phyloP scores from a whole-genome alignment of 2,888 invertebrate species.

The Synanthedon tipuliformis region DNA sequence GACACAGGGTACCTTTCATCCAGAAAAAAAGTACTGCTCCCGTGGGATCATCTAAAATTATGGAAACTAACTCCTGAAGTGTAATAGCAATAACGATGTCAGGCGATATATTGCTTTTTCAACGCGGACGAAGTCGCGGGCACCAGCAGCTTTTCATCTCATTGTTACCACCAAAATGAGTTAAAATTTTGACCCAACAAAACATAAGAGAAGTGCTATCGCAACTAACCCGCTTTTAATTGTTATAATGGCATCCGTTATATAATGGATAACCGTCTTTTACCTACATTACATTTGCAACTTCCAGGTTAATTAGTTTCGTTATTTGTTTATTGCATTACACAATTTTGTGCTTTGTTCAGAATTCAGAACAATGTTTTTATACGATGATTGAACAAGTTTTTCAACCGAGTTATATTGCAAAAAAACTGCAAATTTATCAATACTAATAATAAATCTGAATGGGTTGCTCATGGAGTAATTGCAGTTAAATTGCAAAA shows the following conservation, averaged over 20 bases:
- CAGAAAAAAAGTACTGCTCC: no score
- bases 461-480: no score
- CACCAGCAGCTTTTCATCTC: no score
- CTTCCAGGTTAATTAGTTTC: neutral
- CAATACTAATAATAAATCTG: no score
- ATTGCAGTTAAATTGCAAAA: no score
- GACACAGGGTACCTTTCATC: no score
- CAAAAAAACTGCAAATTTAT: no score
- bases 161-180: neutral
- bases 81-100: no score
- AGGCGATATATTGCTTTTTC: no score
- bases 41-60: no score
- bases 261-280: neutral
- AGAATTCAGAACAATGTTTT: neutral
- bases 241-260: neutral
- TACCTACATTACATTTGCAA: neutral
- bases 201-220: neutral
- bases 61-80: no score
- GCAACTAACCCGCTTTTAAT: neutral
- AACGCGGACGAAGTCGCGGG: no score
- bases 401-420: neutral
- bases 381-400: neutral
- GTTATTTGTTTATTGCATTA: neutral
- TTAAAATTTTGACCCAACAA: neutral
- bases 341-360: neutral